These are phyloP conservation scores for Temnothorax unifasciatus DNA, from an alignment of 2,888 invertebrate species.

Conservation along the genomic window DNA sequence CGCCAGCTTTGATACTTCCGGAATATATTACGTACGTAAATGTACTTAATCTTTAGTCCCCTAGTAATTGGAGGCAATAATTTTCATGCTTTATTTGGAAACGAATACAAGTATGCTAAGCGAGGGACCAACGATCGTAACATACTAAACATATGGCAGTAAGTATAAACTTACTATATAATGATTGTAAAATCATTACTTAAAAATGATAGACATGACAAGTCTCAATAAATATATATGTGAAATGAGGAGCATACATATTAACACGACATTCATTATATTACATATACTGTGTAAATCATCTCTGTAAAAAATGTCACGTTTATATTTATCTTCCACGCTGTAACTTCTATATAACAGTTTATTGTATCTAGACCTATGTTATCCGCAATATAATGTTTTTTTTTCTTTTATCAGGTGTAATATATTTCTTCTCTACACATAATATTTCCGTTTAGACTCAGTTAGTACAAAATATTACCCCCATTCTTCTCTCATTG, in stretches of 20 bases:
- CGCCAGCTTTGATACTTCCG: conserved; percentile 2
- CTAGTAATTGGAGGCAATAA: not conserved
- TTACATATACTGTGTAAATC: conserved; percentile 61
- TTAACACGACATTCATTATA: conserved; percentile 49
- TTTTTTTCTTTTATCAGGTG: not conserved
- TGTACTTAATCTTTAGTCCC: conserved; percentile 13
- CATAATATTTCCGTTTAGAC: conserved; percentile 27
- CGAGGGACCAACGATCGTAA: conserved; percentile 6
- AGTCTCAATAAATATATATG: conserved; percentile 49
- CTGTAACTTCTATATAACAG: conserved; percentile 59
- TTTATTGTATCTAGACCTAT: conserved; percentile 54
- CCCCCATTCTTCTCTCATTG: conserved; percentile 17
- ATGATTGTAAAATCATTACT: conserved; percentile 51
- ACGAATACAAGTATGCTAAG: not conserved
- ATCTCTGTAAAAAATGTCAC: conserved; percentile 59
- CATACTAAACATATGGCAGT: conserved; percentile 77
- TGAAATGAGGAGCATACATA: conserved; percentile 42
- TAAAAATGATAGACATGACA: conserved; percentile 41
- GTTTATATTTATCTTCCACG: conserved; percentile 50
- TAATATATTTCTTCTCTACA: conserved; percentile 25
- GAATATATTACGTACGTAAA: conserved; percentile 11
- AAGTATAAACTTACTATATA: conserved; percentile 47
- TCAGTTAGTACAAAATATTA: conserved; percentile 46
- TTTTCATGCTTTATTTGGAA: conserved; percentile 10
- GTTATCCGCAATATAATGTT: conserved; percentile 35